Evolutionary conservation across 2,888 invertebrate genomes (phyloP).

Genomic region (Rhogogaster chlorosoma): DNA sequence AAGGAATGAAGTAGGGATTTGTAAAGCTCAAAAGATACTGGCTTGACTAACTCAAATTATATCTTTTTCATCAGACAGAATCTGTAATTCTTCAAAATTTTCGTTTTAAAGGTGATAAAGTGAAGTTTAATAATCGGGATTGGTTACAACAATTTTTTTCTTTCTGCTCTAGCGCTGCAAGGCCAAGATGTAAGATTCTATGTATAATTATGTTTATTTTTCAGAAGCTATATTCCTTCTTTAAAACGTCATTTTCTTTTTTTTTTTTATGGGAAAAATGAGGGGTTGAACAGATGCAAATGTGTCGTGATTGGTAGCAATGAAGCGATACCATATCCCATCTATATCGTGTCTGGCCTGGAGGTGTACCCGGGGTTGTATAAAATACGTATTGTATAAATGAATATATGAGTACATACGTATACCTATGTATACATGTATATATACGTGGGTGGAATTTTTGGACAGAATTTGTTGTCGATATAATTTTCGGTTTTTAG

Average conservation of each 20-base stretch:
- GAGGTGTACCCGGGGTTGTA: not conserved
- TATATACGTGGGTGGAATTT: not conserved
- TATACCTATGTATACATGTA: not conserved
- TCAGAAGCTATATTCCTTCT: no score
- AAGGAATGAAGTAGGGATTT: no score
- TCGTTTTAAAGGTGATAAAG: no score
- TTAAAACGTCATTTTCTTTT: not conserved
- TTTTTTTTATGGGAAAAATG: not conserved
- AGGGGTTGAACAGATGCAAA: constrained; percentile 37
- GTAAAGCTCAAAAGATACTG: no score
- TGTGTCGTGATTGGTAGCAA: constrained; percentile 46
- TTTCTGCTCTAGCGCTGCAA: no score
- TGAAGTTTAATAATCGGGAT: no score
- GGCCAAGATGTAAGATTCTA: no score
- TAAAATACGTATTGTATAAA: constrained; percentile 17
- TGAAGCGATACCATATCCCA: constrained; percentile 28
- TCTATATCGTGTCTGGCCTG: constrained; percentile 13
- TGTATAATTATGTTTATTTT: no score
- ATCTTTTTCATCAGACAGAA: no score
- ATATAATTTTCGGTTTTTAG: not conserved
- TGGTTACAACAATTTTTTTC: no score
- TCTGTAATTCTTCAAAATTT: no score
- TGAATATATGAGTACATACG: not conserved
- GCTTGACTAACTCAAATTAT: no score
- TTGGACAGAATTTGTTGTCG: not conserved